Base-by-base conservation (phyloP, 2,888 invertebrate species). In the Willowsia nigromaculata region DNA sequence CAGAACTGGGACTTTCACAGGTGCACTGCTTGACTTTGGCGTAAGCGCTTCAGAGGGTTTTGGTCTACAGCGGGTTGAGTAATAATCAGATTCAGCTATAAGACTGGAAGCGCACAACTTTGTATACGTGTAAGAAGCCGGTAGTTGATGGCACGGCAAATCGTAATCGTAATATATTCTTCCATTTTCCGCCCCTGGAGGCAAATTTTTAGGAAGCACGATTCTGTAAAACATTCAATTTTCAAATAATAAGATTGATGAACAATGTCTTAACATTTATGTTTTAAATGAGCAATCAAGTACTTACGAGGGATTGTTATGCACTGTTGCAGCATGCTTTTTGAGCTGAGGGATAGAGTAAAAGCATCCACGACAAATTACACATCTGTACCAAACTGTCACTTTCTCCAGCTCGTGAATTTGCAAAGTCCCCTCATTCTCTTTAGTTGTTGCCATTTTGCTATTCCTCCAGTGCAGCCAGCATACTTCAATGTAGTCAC, bases 301-400 rank as follows among this genome's bases (percentile, higher is more conserved):
- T 43, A 25, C 82, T 62, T 65, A 83, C 82, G 4, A 3, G 7
- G n/a, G 18, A 6, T 30, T 1, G 1, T 37, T 22, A 18, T 84
- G 83, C 22, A 0, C 56, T 0, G 0, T 11, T 1, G 7, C 18
- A 0, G 43, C 15, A 76, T 85, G 85, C 6, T 30, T 56, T 9
- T 27, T 59, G 0, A 74, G 30, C 5, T 13, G n/a, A 9, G 71
- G 85, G 27, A 85, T 13, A 15, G 85, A 85, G 27, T 0, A 27
- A 15, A 40, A 37, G 9, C 27, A 76, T 9, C 56, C 25, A 0
- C 11, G 9, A 33, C 85, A 85, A 4, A 43, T 22, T 13, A 15
- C n/a, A 27, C 85, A 85, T 13, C 74, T 53, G 18, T 59, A 85
- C 85, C 85, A 85, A 30, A 76, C 22, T 0, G 40, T 85, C 1